phyloP scores from a whole-genome alignment of 2,113 vertebrate genomes.

The Tupaia tana region DNA sequence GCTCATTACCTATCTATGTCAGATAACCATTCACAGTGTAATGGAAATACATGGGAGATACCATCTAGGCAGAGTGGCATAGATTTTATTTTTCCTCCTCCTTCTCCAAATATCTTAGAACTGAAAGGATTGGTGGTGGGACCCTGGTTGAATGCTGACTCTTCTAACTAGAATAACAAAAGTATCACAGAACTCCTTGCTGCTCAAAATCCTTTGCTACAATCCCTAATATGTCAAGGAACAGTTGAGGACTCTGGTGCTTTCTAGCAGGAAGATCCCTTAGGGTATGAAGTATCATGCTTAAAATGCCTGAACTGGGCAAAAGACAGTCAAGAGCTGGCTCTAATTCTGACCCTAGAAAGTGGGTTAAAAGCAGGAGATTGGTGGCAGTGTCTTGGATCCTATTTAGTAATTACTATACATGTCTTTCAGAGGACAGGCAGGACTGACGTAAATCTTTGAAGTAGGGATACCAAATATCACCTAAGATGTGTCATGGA shows the following conservation, averaged over 20 bases:
- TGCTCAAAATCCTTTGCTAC: neutral
- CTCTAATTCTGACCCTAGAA: neutral
- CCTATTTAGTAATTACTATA: neutral
- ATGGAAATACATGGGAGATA: neutral
- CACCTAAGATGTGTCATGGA: neutral
- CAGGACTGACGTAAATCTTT: neutral
- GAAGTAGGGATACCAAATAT: neutral
- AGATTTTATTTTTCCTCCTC: neutral
- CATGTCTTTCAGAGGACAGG: neutral
- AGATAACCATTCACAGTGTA: neutral
- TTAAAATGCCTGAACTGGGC: rapidly evolving
- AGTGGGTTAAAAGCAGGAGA: neutral
- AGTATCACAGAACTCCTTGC: neutral
- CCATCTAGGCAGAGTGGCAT: rapidly evolving
- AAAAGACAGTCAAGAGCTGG: neutral
- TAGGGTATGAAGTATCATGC: neutral
- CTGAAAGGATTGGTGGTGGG: neutral
- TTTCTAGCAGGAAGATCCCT: neutral
- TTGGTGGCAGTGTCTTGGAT: neutral
- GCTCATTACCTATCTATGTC: neutral
- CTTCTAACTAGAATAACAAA: neutral
- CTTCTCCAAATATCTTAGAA: neutral
- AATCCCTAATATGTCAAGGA: neutral
- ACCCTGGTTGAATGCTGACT: neutral
- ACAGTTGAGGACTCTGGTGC: neutral